Evolutionary conservation across 2,113 vertebrate genomes (phyloP).

Genomic region (Eptatretus burgeri): DNA sequence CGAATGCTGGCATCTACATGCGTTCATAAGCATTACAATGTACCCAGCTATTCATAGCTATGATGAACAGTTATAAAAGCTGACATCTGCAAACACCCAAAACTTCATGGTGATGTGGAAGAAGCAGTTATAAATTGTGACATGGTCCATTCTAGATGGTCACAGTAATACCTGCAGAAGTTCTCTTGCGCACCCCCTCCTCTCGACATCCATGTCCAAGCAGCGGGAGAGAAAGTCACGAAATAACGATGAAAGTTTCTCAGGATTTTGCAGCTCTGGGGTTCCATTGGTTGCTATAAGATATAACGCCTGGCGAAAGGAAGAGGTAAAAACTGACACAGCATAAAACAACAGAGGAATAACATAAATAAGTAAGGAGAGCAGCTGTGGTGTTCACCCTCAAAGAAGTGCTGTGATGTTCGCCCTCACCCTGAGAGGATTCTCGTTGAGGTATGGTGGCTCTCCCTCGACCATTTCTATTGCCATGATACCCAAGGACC

Average conservation of each 20-base stretch:
- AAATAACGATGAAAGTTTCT: conserved; percentile 79
- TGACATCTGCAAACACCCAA: too few relatives aligned
- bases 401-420: too few relatives aligned
- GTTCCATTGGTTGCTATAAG: conserved; percentile 95
- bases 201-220: conserved; percentile 96
- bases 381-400: too few relatives aligned
- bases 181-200: conserved; percentile 75
- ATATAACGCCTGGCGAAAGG: conserved; percentile 42
- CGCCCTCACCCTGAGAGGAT: not conserved
- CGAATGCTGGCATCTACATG: too few relatives aligned
- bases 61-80: too few relatives aligned
- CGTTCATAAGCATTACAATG: too few relatives aligned
- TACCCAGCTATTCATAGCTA: too few relatives aligned
- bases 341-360: too few relatives aligned
- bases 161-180: conserved; percentile 42
- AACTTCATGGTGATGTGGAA: too few relatives aligned
- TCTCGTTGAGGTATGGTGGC: not conserved
- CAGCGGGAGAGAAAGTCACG: conserved; percentile 76
- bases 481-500: conserved; percentile 70
- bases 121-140: too few relatives aligned
- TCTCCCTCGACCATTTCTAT: not conserved
- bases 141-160: not conserved
- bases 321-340: too few relatives aligned
- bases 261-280: conserved; percentile 82
- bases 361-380: too few relatives aligned